Evolutionary conservation across 1,140 invertebrate genomes (phyloP).

Genomic region (Heterodera carotae): DNA sequence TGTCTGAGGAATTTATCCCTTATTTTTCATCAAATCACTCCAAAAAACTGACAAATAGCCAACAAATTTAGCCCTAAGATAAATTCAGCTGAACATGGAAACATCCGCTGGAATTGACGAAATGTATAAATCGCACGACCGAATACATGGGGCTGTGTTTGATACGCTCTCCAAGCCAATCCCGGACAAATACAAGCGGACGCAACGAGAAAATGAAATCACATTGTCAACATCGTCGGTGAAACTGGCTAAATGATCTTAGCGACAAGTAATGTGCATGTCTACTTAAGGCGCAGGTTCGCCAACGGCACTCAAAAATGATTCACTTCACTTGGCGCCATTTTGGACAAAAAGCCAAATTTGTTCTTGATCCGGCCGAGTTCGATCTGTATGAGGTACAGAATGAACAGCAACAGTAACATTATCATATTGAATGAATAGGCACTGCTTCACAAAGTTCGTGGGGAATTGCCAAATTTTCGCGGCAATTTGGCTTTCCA

Average conservation of each 20-base stretch:
- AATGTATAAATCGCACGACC: background rate
- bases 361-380: background rate
- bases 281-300: no score
- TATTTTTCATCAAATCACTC: background rate
- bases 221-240: background rate
- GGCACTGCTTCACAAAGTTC: background rate
- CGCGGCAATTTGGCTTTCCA: slow-evolving; percentile 10
- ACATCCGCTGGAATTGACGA: background rate
- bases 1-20: background rate
- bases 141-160: slow-evolving; percentile 1
- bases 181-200: background rate
- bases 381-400: background rate
- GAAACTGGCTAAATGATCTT: background rate
- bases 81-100: background rate
- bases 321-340: slow-evolving; percentile 19
- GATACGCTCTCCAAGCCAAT: slow-evolving; percentile 4
- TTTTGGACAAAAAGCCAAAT: slow-evolving; percentile 23
- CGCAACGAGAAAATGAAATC: background rate
- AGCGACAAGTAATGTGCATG: background rate
- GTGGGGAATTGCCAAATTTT: slow-evolving; percentile 3
- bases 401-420: background rate
- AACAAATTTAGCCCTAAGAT: background rate
- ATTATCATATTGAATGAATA: background rate
- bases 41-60: background rate
- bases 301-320: background rate